These are phyloP conservation scores for Lomographa bimaculata DNA, from an alignment of 2,888 invertebrate species.

Conservation along the genomic window DNA sequence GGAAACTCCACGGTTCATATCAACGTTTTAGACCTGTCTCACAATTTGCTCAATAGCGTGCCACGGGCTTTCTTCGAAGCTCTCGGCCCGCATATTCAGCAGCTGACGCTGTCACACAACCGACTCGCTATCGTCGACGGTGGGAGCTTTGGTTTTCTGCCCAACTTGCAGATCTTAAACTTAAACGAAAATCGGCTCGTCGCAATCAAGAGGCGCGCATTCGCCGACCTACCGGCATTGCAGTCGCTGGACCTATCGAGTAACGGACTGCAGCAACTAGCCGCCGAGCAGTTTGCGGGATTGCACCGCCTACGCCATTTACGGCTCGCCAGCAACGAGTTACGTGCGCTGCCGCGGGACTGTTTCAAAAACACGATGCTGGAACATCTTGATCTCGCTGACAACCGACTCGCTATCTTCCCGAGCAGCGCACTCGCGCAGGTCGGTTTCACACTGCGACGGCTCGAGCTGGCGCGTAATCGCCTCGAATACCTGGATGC, in stretches of 20 bases:
- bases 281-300: constrained; percentile 68
- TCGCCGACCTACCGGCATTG: constrained; percentile 71
- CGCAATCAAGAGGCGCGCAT: constrained; percentile 86
- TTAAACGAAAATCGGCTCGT: constrained; percentile 87
- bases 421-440: constrained; percentile 89
- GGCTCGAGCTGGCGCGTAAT: constrained; percentile 89
- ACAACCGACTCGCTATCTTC: constrained; percentile 87
- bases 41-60: constrained; percentile 84
- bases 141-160: constrained; percentile 45
- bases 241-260: constrained; percentile 55
- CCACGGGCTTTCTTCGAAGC: constrained; percentile 84
- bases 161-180: constrained; percentile 68
- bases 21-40: constrained; percentile 85
- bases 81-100: constrained; percentile 46
- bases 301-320: constrained; percentile 86
- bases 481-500: constrained; percentile 91
- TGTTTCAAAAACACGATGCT: constrained; percentile 88
- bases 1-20: constrained; percentile 69
- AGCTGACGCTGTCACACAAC: constrained; percentile 85
- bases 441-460: constrained; percentile 88
- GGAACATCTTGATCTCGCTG: constrained; percentile 89
- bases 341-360: constrained; percentile 88
- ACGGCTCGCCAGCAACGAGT: constrained; percentile 85
- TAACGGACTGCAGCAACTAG: constrained; percentile 48
- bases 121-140: constrained; percentile 67